Evolutionary conservation across 2,888 invertebrate genomes (phyloP).

Genomic region (Patella ulyssiponensis): DNA sequence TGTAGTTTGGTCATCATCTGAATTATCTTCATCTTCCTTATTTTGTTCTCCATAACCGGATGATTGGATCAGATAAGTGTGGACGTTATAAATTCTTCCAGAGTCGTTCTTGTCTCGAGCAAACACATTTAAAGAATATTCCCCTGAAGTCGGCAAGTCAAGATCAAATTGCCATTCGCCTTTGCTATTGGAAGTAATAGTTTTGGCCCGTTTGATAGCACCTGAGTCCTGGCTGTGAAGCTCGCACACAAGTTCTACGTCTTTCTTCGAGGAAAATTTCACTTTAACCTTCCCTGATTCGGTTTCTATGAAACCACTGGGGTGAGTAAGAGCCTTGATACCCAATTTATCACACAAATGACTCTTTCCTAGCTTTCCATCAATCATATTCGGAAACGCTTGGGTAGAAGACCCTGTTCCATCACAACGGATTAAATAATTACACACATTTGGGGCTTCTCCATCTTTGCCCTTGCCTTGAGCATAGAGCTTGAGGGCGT

Average conservation of each 20-base stretch:
- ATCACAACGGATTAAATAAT: slow-evolving; percentile 64
- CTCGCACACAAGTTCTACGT: slow-evolving; percentile 63
- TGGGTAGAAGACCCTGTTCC: slow-evolving; percentile 47
- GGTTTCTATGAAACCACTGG: slow-evolving; percentile 48
- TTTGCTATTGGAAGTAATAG: slow-evolving; percentile 47
- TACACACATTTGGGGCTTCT: slow-evolving; percentile 65
- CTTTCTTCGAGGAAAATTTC: slow-evolving; percentile 55
- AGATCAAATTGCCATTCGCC: slow-evolving; percentile 62
- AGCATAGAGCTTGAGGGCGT: slow-evolving; percentile 66
- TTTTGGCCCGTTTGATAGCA: slow-evolving; percentile 49
- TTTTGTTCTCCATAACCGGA: slow-evolving; percentile 41
- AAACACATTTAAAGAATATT: slow-evolving; percentile 67
- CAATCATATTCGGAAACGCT: slow-evolving; percentile 64
- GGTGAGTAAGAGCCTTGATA: slow-evolving; percentile 56
- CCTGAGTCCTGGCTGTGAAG: slow-evolving; percentile 58
- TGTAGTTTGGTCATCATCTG: slow-evolving; percentile 40
- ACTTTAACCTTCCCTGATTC: slow-evolving; percentile 53
- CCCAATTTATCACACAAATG: slow-evolving; percentile 52
- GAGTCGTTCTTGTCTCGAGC: slow-evolving; percentile 54
- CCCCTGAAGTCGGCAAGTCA: slow-evolving; percentile 60
- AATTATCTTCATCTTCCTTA: slow-evolving; percentile 26
- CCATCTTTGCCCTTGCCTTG: slow-evolving; percentile 60
- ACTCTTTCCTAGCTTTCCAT: slow-evolving; percentile 45
- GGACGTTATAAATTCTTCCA: slow-evolving; percentile 56
- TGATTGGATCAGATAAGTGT: slow-evolving; percentile 59